These are phyloP conservation scores for Halotydeus destructor DNA, from an alignment of 1,140 invertebrate species.

Conservation along the genomic window DNA sequence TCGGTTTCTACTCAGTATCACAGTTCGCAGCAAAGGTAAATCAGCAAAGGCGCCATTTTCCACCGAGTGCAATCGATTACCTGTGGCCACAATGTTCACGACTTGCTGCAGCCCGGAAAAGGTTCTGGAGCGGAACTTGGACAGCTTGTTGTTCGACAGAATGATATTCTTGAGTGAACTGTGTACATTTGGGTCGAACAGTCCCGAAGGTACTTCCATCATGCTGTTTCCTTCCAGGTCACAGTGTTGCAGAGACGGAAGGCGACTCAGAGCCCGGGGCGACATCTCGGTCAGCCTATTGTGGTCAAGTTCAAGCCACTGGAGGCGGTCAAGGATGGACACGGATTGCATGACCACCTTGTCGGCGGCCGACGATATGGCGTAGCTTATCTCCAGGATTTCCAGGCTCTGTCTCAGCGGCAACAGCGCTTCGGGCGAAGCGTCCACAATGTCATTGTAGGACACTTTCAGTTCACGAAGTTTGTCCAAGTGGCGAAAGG, in stretches of 20 bases:
- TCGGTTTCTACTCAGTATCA: constrained; percentile 35
- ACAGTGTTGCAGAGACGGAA: constrained; percentile 54
- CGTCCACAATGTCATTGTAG: constrained; percentile 58
- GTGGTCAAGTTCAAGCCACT: constrained; percentile 67
- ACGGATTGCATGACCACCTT: constrained; percentile 41
- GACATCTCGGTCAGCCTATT: constrained; percentile 53
- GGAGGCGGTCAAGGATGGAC: constrained; percentile 39
- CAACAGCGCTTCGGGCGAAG: constrained; percentile 41
- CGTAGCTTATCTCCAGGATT: constrained; percentile 61
- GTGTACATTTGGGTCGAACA: constrained; percentile 41
- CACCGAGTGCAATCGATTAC: constrained; percentile 40
- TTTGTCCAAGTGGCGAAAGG: constrained; percentile 43
- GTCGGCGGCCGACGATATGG: constrained; percentile 35
- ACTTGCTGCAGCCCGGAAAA: constrained; percentile 39
- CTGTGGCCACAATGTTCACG: constrained; percentile 43
- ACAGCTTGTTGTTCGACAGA: constrained; percentile 47
- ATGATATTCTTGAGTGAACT: constrained; percentile 49
- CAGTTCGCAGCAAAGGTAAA: constrained; percentile 40
- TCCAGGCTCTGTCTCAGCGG: constrained; percentile 37
- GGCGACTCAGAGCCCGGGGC: constrained; percentile 33
- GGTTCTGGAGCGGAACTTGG: constrained; percentile 34
- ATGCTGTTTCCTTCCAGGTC: constrained; percentile 67
- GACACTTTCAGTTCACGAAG: constrained; percentile 65
- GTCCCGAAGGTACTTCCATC: constrained; percentile 33
- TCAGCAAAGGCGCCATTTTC: constrained; percentile 36